A percentile compares a stretch with the other conserved stretches of the same genome.
Evolutionary conservation across 2,797 vertebrate genomes (phyloP).

Genomic region (Choloepus didactylus): DNA sequence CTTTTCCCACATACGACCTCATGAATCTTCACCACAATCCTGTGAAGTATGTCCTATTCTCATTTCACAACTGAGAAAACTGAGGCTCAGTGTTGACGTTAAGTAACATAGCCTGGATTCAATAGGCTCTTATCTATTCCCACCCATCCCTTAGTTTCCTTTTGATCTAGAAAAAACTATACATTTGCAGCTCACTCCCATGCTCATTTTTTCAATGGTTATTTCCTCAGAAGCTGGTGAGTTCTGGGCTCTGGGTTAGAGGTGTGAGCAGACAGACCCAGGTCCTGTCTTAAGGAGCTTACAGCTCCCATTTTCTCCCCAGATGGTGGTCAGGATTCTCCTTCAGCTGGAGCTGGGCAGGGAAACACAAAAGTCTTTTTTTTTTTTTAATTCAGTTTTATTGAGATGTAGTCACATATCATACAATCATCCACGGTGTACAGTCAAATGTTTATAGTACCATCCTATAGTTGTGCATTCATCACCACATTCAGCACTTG

Average conservation of each 20-base stretch:
- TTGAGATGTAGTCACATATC: too few relatives aligned
- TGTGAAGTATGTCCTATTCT: background rate
- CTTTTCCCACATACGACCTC: background rate
- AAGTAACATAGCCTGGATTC: background rate
- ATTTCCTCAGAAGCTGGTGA: constrained; percentile 9
- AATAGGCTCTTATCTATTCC: background rate
- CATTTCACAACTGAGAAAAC: background rate
- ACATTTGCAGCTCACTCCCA: background rate
- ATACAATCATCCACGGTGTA: too few relatives aligned
- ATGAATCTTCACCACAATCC: background rate
- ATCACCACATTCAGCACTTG: too few relatives aligned
- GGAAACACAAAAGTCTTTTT: too few relatives aligned
- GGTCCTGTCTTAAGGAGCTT: background rate
- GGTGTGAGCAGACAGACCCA: background rate
- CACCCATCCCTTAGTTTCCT: background rate
- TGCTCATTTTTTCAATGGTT: background rate
- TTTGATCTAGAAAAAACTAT: background rate
- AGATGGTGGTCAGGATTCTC: background rate
- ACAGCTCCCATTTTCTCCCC: background rate
- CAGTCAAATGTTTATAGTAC: too few relatives aligned
- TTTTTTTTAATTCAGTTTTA: too few relatives aligned
- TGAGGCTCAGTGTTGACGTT: background rate
- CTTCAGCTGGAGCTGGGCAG: background rate
- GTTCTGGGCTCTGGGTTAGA: background rate
- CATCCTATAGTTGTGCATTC: too few relatives aligned